Percentiles rank a stretch among this genome's conserved stretches.
These are phyloP conservation scores for Odocoileus virginianus DNA, from an alignment of 2,113 vertebrate species.

Conservation along the genomic window DNA sequence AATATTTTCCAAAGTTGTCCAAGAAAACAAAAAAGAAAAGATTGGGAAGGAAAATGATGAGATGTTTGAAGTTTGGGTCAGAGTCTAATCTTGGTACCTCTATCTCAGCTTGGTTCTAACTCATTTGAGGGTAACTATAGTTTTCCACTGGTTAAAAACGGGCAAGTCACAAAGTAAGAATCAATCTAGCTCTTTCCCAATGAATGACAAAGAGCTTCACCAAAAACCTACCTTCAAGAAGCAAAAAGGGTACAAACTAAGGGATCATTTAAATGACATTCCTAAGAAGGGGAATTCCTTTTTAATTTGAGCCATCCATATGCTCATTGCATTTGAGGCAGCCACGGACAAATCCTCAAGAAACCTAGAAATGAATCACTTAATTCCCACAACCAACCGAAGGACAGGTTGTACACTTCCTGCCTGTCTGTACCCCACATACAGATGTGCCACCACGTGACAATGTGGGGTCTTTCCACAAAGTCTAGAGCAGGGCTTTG, in stretches of 20 bases:
- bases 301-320: background rate
- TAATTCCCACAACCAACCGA: conserved; percentile 12
- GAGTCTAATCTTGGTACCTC: background rate
- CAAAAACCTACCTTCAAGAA: background rate
- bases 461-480: background rate
- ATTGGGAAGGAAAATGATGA: background rate
- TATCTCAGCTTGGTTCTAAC: background rate
- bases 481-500: background rate
- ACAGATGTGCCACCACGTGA: background rate
- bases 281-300: background rate
- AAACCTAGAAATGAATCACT: conserved; percentile 15
- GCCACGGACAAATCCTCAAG: background rate
- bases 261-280: background rate
- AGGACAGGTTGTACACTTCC: background rate
- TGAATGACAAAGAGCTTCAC: background rate
- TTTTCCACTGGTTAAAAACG: background rate
- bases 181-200: background rate
- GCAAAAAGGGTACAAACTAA: background rate
- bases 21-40: conserved; percentile 11
- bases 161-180: background rate
- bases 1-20: conserved; percentile 28
- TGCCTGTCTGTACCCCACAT: background rate
- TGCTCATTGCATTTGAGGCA: background rate
- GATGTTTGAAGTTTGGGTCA: background rate
- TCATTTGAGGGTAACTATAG: background rate